Evolutionary conservation across 2,113 vertebrate genomes (phyloP).

Genomic region (Nerophis lumbriciformis): DNA sequence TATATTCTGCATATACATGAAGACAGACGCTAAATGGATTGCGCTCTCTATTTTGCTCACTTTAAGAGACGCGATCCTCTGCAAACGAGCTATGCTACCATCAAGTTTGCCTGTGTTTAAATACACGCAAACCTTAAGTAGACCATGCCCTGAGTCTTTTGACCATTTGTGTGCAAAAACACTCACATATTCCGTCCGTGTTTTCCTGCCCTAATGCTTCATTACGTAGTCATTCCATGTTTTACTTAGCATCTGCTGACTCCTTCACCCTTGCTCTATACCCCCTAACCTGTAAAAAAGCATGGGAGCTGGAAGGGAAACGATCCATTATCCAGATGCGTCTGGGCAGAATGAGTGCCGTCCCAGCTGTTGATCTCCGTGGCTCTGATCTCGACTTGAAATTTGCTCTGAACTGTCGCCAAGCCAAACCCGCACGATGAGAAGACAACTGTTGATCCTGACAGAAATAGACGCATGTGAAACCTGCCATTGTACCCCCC

Average conservation of each 20-base stretch:
- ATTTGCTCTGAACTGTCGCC: constrained; percentile 37
- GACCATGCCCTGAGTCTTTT: constrained; percentile 11
- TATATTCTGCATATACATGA: too few relatives aligned
- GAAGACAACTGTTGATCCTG: constrained; percentile 43
- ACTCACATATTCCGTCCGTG: constrained; percentile 42
- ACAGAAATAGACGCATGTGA: constrained; percentile 36
- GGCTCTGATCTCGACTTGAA: constrained; percentile 40
- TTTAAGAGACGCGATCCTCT: too few relatives aligned
- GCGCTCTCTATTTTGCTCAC: too few relatives aligned
- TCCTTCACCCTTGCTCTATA: constrained; percentile 37
- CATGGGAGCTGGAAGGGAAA: constrained; percentile 52
- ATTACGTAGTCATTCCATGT: constrained; percentile 64
- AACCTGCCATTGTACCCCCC: constrained; percentile 29
- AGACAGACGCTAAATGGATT: too few relatives aligned
- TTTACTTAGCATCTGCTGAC: constrained; percentile 66
- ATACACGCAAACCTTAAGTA: too few relatives aligned
- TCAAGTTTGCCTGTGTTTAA: too few relatives aligned
- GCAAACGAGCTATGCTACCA: too few relatives aligned
- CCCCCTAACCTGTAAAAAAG: constrained; percentile 39
- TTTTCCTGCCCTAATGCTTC: constrained; percentile 58
- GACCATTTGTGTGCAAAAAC: constrained; percentile 36
- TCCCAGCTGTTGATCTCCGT: constrained; percentile 55
- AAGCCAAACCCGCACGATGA: constrained; percentile 31
- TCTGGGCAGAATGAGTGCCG: constrained; percentile 44
- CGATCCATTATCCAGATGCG: constrained; percentile 66